These are phyloP conservation scores for Emberiza fucata DNA, from an alignment of 2,113 vertebrate genomes.

Conservation along the genomic window DNA sequence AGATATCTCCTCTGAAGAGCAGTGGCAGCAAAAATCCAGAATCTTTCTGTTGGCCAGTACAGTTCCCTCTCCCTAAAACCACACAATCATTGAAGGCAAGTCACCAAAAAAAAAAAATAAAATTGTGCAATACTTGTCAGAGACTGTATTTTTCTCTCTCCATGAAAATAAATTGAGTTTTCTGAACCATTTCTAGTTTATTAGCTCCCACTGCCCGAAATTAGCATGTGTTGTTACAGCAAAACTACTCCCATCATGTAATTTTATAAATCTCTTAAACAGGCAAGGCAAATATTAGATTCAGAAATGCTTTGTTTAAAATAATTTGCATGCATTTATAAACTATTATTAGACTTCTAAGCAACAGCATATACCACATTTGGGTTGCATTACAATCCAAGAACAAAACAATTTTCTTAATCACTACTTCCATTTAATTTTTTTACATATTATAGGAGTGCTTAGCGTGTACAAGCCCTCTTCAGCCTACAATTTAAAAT, in stretches of 20 bases:
- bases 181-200: not conserved
- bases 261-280: not conserved
- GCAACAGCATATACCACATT: not conserved
- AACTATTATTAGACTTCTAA: conserved; percentile 15
- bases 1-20: not conserved
- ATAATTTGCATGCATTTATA: not conserved
- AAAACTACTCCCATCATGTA: not conserved
- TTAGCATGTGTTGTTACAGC: not conserved
- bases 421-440: not conserved
- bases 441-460: not conserved
- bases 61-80: not conserved
- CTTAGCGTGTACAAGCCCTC: not conserved
- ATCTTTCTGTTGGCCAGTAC: not conserved
- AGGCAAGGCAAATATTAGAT: not conserved
- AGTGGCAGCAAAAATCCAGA: not conserved
- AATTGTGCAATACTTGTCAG: not conserved
- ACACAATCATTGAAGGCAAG: not conserved
- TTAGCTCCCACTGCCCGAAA: not conserved
- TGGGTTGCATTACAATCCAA: not conserved
- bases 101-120: not conserved
- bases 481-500: not conserved
- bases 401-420: not conserved
- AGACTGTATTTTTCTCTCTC: not conserved
- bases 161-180: not conserved
- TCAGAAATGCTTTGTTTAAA: conserved; percentile 13